Evolutionary conservation across 2,113 vertebrate genomes (phyloP), one percentile per base, ranked within the genome.

Genomic region (Chroicocephalus ridibundus): DNA sequence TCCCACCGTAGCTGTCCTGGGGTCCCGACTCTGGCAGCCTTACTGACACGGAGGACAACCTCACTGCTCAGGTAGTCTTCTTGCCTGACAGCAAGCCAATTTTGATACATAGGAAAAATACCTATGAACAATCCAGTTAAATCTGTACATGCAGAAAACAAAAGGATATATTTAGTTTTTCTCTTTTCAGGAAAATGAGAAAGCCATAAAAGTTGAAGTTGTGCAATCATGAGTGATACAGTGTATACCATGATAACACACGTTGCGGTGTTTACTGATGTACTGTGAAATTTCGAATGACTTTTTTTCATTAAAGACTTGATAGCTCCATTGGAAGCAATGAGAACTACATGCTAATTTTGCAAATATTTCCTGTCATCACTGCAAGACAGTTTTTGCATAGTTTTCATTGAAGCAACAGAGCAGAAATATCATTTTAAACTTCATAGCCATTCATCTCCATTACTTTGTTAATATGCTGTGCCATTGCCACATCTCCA

Each of bases 381-480:
- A 22, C 16, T 70, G 21, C 42, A 87, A 82, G 38, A 77, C 32
- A 76, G 19, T 51, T 87, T 95, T 82, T 91, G 47, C 26, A 17
- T 19, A 61, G 44, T 72, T 93, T 91, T 95, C 36, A 49, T 38
- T 84, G 79, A 92, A 86, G 79, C 38, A 93, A 58, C 32, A 64
- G 81, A 95, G 83, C 58, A 95, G 81, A 95, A 96, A 96, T 77
- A 86, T 38, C 0, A 82, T 94, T 94, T 88, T 65, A 78, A 95
- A 91, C 47, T 95, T 96, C 88, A 52, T 24, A 91, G 44, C 12
- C 54, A 74, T 90, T 93, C 15, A 84, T 88, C 55, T 86, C 62
- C 88, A 87, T 86, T 91, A 86, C 40, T 92, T 90, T 79, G 65
- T 95, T 95, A 96, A 87, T 94, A 94, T 94, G 61, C 72, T 90